Evolutionary conservation across 2,888 invertebrate genomes (phyloP), one percentile per base, ranked within the genome.

Genomic region (Miltochrista miniata): DNA sequence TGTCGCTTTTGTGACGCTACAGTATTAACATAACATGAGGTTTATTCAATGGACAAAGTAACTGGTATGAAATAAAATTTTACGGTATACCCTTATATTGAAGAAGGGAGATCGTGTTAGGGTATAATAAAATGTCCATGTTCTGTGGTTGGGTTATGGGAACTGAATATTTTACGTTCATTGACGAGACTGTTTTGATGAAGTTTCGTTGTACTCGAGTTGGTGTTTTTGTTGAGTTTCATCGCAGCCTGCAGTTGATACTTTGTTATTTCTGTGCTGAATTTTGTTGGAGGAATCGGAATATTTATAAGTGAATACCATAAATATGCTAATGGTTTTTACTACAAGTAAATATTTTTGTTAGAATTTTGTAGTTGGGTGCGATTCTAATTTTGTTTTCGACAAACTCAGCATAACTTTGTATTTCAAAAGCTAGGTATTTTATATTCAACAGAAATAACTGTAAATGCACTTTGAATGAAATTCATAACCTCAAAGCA

Each of bases 51-150:
- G 83, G 82, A 85, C 85, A 86, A 85, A 83, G 85, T 85, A 83
- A 87, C 83, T 79, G 74, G 81, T 83, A 85, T 83, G 74, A 83
- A 85, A 87, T 87, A 85, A 86, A 86, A 83, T 85, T 88, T 88
- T 87, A 88, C 79, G 83, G 83, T 85, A 77, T 84, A 81, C 80
- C 82, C 86, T 85, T 85, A 84, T 85, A 85, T 84, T 83, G 82
- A 81, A 85, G 80, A 79, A 82, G 79, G 77, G 78, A 81, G 79
- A 75, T 82, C 80, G 74, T 79, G 81, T 79, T 79, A 80, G 75
- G 72, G 76, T 77, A 81, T 82, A 78, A 82, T 85, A 84, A 83
- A 86, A 82, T 80, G 75, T 73, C 71, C 76, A 78, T 79, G 78
- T 78, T 72, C 70, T 50, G 59, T 73, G 74, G 70, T 57, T 61